Evolutionary conservation across 2,888 invertebrate genomes (phyloP).

Genomic region (Automeris io): DNA sequence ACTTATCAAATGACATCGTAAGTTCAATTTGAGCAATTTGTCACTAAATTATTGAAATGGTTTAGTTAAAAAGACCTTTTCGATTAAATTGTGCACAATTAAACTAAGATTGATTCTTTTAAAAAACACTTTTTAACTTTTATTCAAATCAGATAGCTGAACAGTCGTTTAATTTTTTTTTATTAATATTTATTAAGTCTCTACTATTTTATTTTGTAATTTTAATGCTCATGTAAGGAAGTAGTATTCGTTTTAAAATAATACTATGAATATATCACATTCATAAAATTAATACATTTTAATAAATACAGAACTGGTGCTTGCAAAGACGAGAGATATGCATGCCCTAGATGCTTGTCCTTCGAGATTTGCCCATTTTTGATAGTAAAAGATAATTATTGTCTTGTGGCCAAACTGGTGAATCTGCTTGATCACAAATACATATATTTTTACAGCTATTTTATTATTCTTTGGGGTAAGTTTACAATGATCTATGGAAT

Average conservation of each 20-base stretch:
- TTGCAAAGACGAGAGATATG: background rate
- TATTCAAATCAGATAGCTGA: no score
- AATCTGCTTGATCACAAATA: slow-evolving; percentile 41
- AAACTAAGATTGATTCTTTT: no score
- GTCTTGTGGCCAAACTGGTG: slow-evolving; percentile 52
- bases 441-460: background rate
- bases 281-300: background rate
- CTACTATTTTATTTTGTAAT: no score
- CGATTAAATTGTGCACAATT: no score
- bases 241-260: no score
- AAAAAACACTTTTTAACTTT: no score
- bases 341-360: slow-evolving; percentile 53
- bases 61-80: no score
- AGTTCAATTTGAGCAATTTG: background rate
- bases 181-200: no score
- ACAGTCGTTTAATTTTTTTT: no score
- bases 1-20: slow-evolving; percentile 2
- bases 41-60: background rate
- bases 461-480: slow-evolving; percentile 4
- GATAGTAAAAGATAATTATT: slow-evolving; percentile 68
- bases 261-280: no score
- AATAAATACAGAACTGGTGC: background rate
- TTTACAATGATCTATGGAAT: background rate
- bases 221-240: no score
- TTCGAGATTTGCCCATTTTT: slow-evolving; percentile 60